Evolutionary conservation across 2,797 vertebrate genomes (phyloP).

Genomic region (Acestrorhynchus altus): DNA sequence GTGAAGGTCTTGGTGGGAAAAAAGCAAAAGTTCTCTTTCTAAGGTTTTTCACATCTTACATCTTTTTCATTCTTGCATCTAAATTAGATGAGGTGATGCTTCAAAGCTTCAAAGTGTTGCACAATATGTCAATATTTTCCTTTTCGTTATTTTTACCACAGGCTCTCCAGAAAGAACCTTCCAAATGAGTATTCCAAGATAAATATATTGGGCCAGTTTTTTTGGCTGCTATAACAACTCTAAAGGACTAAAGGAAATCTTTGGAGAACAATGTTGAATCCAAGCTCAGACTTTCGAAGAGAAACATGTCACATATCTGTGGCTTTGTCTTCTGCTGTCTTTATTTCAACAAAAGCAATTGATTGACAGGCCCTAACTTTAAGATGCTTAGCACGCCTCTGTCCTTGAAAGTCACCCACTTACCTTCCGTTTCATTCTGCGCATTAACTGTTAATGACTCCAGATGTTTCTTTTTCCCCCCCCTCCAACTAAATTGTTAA

Average conservation of each 20-base stretch:
- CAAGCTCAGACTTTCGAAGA: conserved; percentile 11
- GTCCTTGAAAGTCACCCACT: conserved; percentile 38
- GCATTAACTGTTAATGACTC: conserved; percentile 46
- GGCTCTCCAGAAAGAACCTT: conserved; percentile 6
- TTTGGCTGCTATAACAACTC: conserved; percentile 26
- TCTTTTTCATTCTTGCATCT: not conserved
- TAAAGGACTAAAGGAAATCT: not conserved
- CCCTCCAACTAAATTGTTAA: conserved; percentile 53
- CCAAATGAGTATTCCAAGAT: conserved; percentile 5
- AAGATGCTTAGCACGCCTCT: conserved; percentile 33
- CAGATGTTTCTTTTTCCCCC: conserved; percentile 53
- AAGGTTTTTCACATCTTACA: not conserved
- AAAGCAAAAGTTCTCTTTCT: conserved; percentile 5
- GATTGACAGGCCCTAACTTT: conserved; percentile 22
- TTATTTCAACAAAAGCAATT: conserved; percentile 2
- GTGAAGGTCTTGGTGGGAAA: not conserved
- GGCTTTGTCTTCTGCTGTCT: conserved; percentile 5
- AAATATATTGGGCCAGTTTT: conserved; percentile 22
- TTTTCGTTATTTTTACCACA: conserved; percentile 11
- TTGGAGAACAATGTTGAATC: not conserved
- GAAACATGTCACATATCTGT: conserved; percentile 25
- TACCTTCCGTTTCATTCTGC: conserved; percentile 37
- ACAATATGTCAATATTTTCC: conserved; percentile 30
- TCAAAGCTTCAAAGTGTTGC: conserved; percentile 17
- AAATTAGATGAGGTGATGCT: conserved; percentile 19